These are phyloP conservation scores for Creontiades dilutus DNA, from an alignment of 2,888 invertebrate genomes.

Conservation along the genomic window DNA sequence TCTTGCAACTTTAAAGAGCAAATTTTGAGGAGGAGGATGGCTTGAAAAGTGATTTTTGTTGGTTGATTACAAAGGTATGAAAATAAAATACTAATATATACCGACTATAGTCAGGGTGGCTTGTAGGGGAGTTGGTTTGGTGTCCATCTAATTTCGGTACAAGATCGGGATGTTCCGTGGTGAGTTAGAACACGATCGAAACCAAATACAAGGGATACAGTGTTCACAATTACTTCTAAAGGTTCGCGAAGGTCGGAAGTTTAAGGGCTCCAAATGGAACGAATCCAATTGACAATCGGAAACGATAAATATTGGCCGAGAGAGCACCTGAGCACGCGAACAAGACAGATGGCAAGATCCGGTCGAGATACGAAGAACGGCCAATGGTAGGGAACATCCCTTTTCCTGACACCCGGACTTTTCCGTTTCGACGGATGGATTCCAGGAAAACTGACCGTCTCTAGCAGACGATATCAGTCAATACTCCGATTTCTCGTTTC, in stretches of 20 bases:
- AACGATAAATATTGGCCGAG: slow-evolving; percentile 15
- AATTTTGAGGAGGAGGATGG: neutral
- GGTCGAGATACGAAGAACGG: slow-evolving; percentile 12
- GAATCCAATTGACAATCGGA: slow-evolving; percentile 18
- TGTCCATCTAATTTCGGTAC: too few relatives aligned
- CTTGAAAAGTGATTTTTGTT: neutral
- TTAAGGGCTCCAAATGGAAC: neutral
- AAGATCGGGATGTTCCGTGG: too few relatives aligned
- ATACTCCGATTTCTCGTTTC: too few relatives aligned
- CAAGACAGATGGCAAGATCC: slow-evolving; percentile 28
- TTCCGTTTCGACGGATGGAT: neutral
- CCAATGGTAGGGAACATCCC: neutral
- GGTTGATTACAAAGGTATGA: too few relatives aligned
- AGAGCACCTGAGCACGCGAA: slow-evolving; percentile 36
- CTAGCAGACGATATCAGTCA: neutral
- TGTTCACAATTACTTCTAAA: neutral
- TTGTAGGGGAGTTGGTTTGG: too few relatives aligned
- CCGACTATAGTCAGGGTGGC: neutral
- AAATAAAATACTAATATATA: neutral
- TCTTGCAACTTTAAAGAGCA: neutral
- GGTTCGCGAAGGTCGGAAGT: neutral
- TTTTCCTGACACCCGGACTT: neutral
- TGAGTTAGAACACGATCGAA: neutral
- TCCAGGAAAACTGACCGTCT: neutral
- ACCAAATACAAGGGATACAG: neutral